Conservation (phyloP, 2,113 vertebrate genomes). For the Xerus inauris region DNA sequence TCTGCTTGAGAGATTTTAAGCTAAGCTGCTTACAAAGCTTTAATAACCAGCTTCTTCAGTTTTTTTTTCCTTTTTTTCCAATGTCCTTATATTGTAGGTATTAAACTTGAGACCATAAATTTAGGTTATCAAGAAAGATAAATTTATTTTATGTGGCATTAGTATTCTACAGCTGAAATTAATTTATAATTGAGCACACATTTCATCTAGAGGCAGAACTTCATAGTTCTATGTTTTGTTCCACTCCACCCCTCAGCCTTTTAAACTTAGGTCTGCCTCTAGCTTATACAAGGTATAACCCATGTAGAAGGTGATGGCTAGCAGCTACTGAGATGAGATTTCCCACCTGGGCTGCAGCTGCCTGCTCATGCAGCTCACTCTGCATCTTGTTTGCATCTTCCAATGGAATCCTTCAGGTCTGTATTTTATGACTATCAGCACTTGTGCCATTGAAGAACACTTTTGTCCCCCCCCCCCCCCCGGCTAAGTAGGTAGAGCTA, state of each 20-base stretch:
- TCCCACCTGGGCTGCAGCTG: neutral
- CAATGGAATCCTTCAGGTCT: rapidly evolving
- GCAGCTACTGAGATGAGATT: neutral
- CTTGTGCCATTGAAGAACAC: neutral
- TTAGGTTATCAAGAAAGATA: neutral
- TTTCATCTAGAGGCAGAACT: neutral
- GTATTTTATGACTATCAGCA: neutral
- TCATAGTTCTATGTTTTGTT: neutral
- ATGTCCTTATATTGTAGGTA: neutral
- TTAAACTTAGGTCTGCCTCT: neutral
- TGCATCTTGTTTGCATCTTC: neutral
- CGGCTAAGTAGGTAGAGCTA: too few species aligned
- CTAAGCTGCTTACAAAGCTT: neutral
- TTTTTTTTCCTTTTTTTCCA: neutral
- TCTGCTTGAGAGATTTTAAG: neutral
- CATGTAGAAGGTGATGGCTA: neutral
- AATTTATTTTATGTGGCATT: neutral
- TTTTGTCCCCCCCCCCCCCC: too few species aligned
- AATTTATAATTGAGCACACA: neutral
- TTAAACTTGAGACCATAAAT: neutral
- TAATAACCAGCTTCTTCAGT: neutral
- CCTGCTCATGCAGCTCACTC: neutral
- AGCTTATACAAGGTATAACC: neutral
- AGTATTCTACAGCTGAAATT: neutral
- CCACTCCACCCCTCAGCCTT: neutral